Conservation (phyloP, 1,140 invertebrate species). For the Halesus radiatus region DNA sequence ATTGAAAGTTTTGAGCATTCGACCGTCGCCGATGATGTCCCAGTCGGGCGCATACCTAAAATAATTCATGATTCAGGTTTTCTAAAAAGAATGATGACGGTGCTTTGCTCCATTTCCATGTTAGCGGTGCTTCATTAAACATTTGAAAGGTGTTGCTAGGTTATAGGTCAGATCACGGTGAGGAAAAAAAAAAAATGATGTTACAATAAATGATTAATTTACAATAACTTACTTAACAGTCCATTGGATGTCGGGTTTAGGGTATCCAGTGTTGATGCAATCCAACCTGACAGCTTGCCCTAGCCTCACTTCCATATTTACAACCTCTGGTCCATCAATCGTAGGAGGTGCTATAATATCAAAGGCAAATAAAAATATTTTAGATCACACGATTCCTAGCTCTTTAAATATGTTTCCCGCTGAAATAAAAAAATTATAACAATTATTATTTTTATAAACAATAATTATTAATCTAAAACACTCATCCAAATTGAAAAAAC, state of each 20-base stretch:
- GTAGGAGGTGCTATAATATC: slow-evolving; percentile 34
- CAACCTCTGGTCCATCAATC: slow-evolving; percentile 37
- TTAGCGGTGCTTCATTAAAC: no score
- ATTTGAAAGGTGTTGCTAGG: no score
- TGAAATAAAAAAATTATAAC: no score
- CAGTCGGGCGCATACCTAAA: slow-evolving; percentile 52
- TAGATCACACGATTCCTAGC: no score
- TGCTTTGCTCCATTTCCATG: no score
- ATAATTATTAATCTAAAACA: no score
- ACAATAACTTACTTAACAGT: slow-evolving; percentile 60
- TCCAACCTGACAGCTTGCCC: slow-evolving; percentile 56
- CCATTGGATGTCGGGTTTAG: slow-evolving; percentile 62
- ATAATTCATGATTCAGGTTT: neutral
- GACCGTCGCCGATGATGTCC: slow-evolving; percentile 42
- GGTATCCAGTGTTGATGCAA: slow-evolving; percentile 62
- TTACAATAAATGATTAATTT: slow-evolving; percentile 26
- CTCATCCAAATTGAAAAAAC: no score
- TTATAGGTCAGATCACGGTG: no score
- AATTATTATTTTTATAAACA: no score
- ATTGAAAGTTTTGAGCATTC: slow-evolving; percentile 44
- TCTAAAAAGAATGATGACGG: slow-evolving; percentile 38
- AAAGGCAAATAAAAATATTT: no score
- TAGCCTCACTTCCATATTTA: slow-evolving; percentile 33
- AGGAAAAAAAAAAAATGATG: no score
- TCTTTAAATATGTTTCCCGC: no score